phyloP scores from a whole-genome alignment of 2,797 vertebrate species.

The Lemur catta region DNA sequence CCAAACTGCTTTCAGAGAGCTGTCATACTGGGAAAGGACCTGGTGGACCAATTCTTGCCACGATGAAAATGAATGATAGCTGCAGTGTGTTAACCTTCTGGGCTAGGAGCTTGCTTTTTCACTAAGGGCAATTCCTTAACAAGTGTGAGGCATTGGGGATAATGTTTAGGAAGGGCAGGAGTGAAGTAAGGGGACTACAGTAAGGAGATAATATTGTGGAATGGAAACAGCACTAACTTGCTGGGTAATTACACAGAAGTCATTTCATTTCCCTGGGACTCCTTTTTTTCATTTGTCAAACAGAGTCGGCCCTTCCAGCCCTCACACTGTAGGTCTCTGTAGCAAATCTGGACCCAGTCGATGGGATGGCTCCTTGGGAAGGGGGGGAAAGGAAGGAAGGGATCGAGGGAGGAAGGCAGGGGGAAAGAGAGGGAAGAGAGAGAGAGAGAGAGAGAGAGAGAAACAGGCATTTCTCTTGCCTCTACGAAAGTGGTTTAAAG shows the following conservation, averaged over 20 bases:
- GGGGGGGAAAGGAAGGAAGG: not conserved
- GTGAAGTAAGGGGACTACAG: not conserved
- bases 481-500: conserved; percentile 30
- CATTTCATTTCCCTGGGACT: not conserved
- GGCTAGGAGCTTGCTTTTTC: not conserved
- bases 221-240: not conserved
- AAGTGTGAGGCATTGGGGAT: not conserved
- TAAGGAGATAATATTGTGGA: not conserved
- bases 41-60: not conserved
- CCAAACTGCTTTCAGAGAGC: not conserved
- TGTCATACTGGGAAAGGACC: not conserved
- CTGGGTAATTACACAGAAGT: not conserved
- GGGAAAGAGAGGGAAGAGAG: not conserved
- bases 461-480: not conserved
- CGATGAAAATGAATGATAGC: not conserved
- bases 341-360: not conserved
- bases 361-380: not conserved
- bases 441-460: not conserved
- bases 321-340: not conserved
- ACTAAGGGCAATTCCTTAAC: not conserved
- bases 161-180: not conserved
- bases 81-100: not conserved
- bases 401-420: rapidly evolving
- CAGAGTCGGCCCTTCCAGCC: not conserved
- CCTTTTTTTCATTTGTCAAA: not conserved